Conservation (phyloP, 2,888 invertebrate species). For the Drosophila mimica region DNA sequence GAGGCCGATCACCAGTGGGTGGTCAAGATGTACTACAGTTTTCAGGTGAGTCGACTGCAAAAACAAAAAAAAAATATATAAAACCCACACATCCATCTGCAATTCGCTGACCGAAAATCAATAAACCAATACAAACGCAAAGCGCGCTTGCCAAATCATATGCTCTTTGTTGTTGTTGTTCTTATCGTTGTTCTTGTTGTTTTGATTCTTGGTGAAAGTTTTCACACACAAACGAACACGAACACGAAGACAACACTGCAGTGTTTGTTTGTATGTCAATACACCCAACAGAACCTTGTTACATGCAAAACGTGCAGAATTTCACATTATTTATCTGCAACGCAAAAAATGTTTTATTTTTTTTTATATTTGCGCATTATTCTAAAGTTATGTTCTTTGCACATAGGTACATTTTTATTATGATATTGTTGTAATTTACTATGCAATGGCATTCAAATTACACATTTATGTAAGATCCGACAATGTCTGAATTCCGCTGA, state of each 20-base stretch:
- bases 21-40: conserved; percentile 99
- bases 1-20: conserved; percentile 99
- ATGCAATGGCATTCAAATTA: not conserved
- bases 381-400: not conserved
- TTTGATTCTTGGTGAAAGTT: conserved; percentile 76
- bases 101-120: conserved; percentile 62
- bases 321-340: not conserved
- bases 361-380: not conserved
- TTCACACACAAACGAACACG: conserved; percentile 27
- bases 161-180: conserved; percentile 56
- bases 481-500: not conserved
- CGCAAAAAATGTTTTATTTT: not conserved
- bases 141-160: conserved; percentile 72
- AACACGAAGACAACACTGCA: not conserved
- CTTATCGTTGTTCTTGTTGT: conserved; percentile 34
- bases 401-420: not conserved
- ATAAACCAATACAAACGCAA: conserved; percentile 78
- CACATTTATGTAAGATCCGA: not conserved
- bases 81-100: conserved; percentile 3
- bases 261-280: conserved; percentile 10
- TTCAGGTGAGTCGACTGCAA: conserved; percentile 86
- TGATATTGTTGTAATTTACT: conserved; percentile 1
- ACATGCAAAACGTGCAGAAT: conserved; percentile 12
- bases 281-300: conserved; percentile 15
- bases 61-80: not conserved